These are phyloP conservation scores for Drosophila erecta DNA, from an alignment of 1,140 invertebrate species.

Conservation along the genomic window DNA sequence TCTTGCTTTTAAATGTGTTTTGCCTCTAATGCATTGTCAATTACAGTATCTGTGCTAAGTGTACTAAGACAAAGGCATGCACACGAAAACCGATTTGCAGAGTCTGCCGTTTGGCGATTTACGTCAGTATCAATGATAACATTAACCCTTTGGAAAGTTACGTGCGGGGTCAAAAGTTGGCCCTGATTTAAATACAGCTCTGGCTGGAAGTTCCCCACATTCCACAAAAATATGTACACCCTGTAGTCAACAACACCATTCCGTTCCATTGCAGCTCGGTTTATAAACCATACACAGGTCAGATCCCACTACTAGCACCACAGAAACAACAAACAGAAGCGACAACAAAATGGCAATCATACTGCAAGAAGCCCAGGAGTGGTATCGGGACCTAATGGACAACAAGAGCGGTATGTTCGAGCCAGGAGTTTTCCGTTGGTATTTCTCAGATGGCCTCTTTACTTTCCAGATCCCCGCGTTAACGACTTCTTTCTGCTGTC, in stretches of 20 bases:
- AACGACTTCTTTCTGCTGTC: conserved; percentile 96
- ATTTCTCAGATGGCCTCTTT: conserved; percentile 11
- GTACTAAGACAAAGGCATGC: background rate
- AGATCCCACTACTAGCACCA: conserved; percentile 14
- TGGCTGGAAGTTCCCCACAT: conserved; percentile 2
- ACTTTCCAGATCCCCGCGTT: conserved; percentile 92
- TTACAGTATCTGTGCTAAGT: conserved; percentile 35
- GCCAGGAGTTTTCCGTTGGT: background rate
- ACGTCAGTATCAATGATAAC: conserved; percentile 20
- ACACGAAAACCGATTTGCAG: background rate
- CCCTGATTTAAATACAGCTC: conserved; percentile 14
- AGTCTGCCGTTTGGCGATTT: background rate
- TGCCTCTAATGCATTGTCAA: conserved; percentile 42
- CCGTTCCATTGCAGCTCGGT: conserved; percentile 6
- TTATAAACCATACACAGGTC: conserved; percentile 5
- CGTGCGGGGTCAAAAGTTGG: conserved; percentile 5
- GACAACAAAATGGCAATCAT: conserved; percentile 67
- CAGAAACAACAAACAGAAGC: conserved; percentile 13
- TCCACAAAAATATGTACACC: conserved; percentile 1
- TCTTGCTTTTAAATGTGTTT: conserved; percentile 33
- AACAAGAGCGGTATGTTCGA: conserved; percentile 90
- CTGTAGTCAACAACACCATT: conserved; percentile 1
- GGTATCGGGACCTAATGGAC: conserved; percentile 92
- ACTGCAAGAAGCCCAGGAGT: conserved; percentile 88
- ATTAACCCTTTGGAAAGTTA: background rate